phyloP scores from a whole-genome alignment of 2,888 invertebrate species.

The Trichogramma evanescens region DNA sequence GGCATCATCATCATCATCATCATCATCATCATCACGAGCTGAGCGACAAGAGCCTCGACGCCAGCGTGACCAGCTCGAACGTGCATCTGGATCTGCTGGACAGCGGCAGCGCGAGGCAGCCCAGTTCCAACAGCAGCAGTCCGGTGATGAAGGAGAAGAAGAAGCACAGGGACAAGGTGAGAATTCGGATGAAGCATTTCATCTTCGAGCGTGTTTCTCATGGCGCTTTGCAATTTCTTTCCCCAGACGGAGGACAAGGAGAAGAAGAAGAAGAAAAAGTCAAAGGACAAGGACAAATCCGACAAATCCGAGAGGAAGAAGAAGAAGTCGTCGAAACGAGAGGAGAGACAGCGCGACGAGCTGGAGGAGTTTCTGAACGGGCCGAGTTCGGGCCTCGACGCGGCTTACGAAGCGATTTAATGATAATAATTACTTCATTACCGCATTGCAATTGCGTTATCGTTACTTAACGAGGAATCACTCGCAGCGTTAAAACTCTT shows the following conservation, averaged over 20 bases:
- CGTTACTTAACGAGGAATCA: too few relatives aligned
- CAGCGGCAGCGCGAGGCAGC: conserved; percentile 37
- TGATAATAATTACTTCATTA: conserved; percentile 22
- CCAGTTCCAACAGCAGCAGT: conserved; percentile 42
- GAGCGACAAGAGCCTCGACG: conserved; percentile 43
- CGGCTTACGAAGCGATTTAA: conserved; percentile 58
- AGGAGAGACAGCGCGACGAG: conserved; percentile 51
- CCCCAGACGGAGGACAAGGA: conserved; percentile 51
- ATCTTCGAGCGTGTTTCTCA: not conserved
- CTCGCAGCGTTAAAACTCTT: too few relatives aligned
- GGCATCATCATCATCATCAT: conserved; percentile 24
- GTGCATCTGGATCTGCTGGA: conserved; percentile 51
- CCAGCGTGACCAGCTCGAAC: conserved; percentile 53
- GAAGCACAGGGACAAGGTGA: conserved; percentile 31
- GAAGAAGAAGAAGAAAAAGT: conserved; percentile 53
- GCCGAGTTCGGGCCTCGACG: conserved; percentile 49
- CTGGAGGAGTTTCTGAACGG: conserved; percentile 60
- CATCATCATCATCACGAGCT: conserved; percentile 28
- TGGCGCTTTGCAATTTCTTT: conserved; percentile 12
- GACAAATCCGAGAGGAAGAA: conserved; percentile 48
- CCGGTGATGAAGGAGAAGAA: conserved; percentile 44
- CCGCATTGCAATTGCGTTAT: not conserved
- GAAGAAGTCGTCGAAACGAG: conserved; percentile 46
- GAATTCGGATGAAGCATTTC: not conserved
- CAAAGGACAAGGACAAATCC: conserved; percentile 47